Percentiles rank a stretch among this genome's conserved stretches.
These are phyloP conservation scores for Dolichotis patagonum DNA, from an alignment of 2,113 vertebrate species.

Conservation along the genomic window DNA sequence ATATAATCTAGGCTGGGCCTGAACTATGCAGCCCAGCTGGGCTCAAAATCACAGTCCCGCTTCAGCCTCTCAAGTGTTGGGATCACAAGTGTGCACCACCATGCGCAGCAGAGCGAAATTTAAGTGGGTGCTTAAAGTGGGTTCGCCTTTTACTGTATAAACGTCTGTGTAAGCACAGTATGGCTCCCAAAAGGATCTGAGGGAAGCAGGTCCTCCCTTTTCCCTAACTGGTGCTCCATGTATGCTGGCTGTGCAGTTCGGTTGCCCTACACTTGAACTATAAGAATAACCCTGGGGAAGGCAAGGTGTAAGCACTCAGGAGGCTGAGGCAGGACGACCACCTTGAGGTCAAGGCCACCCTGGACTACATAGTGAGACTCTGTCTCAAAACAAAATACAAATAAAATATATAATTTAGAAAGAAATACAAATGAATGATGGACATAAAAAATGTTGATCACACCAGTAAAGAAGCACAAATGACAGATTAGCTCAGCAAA, in stretches of 20 bases:
- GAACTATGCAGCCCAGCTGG: not conserved
- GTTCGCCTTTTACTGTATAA: not conserved
- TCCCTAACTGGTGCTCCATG: not conserved
- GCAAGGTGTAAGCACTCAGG: not conserved
- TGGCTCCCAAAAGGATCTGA: not conserved
- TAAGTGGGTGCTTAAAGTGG: not conserved
- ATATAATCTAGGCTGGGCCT: not conserved
- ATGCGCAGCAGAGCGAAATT: not conserved
- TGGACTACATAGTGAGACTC: not conserved
- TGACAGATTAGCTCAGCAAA: not conserved
- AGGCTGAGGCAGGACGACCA: not conserved
- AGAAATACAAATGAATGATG: conserved; percentile 27
- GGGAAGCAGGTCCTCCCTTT: not conserved
- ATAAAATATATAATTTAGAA: not conserved
- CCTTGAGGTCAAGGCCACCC: not conserved
- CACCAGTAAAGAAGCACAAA: not conserved
- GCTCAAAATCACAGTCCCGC: not conserved
- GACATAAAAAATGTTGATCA: not conserved
- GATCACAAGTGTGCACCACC: not conserved
- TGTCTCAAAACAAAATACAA: not conserved
- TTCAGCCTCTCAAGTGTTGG: not conserved
- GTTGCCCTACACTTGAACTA: not conserved
- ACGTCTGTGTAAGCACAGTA: not conserved
- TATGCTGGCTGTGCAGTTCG: not conserved
- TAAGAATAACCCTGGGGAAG: not conserved